A percentile compares a stretch with the other conserved stretches of the same genome.
Evolutionary conservation across 92 coral and sea anemone genomes (phyloP).

Genomic region (Meandrina meandrites): DNA sequence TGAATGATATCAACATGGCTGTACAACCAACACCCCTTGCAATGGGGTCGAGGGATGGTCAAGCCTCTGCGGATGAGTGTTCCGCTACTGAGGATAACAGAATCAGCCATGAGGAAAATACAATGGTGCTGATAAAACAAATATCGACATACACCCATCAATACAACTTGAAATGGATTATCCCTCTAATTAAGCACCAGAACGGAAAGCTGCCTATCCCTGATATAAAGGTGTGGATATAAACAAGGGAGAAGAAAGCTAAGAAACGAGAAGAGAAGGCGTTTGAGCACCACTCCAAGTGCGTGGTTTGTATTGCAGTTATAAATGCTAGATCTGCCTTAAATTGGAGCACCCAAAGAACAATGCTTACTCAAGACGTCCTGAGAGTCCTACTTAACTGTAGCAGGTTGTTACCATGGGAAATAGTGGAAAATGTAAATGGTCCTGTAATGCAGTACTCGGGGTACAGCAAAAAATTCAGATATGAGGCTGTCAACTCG

Average conservation of each 20-base stretch:
- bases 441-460: conserved; percentile 41
- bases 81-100: conserved; percentile 9
- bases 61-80: neutral
- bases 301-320: conserved; percentile 17
- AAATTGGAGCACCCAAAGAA: conserved; percentile 32
- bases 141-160: conserved; percentile 26
- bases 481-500: conserved; percentile 31
- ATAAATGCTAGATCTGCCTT: conserved; percentile 38
- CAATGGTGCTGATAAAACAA: conserved; percentile 20
- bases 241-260: neutral
- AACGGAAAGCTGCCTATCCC: conserved; percentile 31
- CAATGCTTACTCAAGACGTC: conserved; percentile 15
- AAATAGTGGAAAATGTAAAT: conserved; percentile 16
- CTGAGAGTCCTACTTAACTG: neutral
- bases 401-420: conserved; percentile 22
- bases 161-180: conserved; percentile 31
- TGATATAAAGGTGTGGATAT: conserved; percentile 30
- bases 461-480: conserved; percentile 35
- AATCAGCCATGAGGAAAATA: conserved; percentile 7
- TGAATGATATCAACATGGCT: conserved; percentile 33
- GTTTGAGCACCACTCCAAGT: conserved; percentile 7
- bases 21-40: neutral
- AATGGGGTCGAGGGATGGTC: neutral
- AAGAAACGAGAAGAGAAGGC: neutral
- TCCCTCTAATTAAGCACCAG: conserved; percentile 30